Base-by-base conservation (phyloP, 2,113 vertebrate genomes). In the Periophthalmus modestus region DNA sequence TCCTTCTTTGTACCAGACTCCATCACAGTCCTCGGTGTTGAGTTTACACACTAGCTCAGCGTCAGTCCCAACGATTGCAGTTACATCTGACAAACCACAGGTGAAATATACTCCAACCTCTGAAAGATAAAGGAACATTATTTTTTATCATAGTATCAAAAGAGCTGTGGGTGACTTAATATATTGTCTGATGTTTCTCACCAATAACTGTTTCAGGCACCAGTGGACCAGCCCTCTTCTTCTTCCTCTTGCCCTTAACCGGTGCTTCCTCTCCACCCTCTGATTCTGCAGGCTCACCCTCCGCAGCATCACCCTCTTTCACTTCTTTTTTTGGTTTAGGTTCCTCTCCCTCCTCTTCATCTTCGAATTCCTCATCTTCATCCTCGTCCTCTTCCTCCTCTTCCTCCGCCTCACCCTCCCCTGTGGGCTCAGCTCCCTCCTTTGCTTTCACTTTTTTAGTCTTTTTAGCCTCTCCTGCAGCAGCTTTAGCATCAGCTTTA, bases 1-100 rank as follows among this genome's bases (percentile, higher is more conserved):
- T 2, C 95, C 96, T 52, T 96, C 94, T 78, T 96, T 97, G 86
- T 93, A 95, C 96, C 96, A 96, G 68, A 89, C 59, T 18, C 92
- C 95, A 0, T 94, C 90, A 68, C 93, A 92, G 0, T 93, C 83
- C 9, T 94, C 86, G 7, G 79, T 93, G 82, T 88, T 94, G 79
- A 96, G 91, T 63, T 76, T 91, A 73, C 95, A 96, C 48, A 91
- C 92, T n/a, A 96, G 81, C 46, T 92, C 86, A 7, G 91, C 85
- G 4, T 91, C 77, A 7, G 93, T 91, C 0, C 94, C 95, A 57
- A 93, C 93, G 55, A 87, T 75, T 23, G 92, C 94, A 18, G 80
- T 84, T 5, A 87, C 71, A 9, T 95, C 93, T 10, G 91, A 87
- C 71, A 97, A 85, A 5, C 89, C 94, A 18, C 91, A 87, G 69